These are phyloP conservation scores for Gonatopus flavifemur DNA, from an alignment of 1,140 invertebrate genomes.

Conservation along the genomic window DNA sequence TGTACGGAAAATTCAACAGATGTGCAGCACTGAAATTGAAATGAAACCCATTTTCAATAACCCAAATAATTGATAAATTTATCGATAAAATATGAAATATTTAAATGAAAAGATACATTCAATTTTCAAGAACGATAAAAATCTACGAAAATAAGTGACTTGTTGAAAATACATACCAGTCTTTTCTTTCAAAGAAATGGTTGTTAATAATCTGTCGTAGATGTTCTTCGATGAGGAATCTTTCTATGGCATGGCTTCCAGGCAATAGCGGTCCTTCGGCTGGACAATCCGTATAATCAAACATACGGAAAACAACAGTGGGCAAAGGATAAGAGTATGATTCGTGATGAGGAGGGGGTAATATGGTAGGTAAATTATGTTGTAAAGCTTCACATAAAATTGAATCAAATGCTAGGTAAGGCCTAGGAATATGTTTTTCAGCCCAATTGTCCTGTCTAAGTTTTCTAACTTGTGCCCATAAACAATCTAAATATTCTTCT, in stretches of 20 bases:
- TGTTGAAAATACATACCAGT: constrained; percentile 69
- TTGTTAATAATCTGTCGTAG: constrained; percentile 91
- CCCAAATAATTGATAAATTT: constrained; percentile 1
- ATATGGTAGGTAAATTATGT: constrained; percentile 88
- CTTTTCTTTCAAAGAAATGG: constrained; percentile 87
- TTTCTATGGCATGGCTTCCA: constrained; percentile 94
- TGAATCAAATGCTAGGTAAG: constrained; percentile 94
- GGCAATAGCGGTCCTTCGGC: constrained; percentile 79
- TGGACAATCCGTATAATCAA: constrained; percentile 98
- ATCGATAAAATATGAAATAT: constrained; percentile 8
- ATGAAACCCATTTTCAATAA: constrained; percentile 15
- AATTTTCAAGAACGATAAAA: not conserved
- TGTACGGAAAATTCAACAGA: constrained; percentile 89
- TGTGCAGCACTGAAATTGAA: constrained; percentile 73
- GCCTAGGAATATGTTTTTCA: constrained; percentile 93
- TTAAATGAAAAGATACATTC: not conserved
- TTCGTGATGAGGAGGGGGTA: constrained; percentile 90
- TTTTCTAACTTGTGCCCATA: constrained; percentile 95
- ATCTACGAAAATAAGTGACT: constrained; percentile 10
- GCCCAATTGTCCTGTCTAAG: constrained; percentile 93
- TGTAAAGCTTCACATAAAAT: constrained; percentile 93
- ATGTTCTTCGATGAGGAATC: constrained; percentile 98
- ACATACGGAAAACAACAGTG: constrained; percentile 90
- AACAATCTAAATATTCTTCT: constrained; percentile 97
- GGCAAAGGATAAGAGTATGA: constrained; percentile 87